These are phyloP conservation scores for Meghimatium bilineatum DNA, from an alignment of 2,888 invertebrate species.

Conservation along the genomic window DNA sequence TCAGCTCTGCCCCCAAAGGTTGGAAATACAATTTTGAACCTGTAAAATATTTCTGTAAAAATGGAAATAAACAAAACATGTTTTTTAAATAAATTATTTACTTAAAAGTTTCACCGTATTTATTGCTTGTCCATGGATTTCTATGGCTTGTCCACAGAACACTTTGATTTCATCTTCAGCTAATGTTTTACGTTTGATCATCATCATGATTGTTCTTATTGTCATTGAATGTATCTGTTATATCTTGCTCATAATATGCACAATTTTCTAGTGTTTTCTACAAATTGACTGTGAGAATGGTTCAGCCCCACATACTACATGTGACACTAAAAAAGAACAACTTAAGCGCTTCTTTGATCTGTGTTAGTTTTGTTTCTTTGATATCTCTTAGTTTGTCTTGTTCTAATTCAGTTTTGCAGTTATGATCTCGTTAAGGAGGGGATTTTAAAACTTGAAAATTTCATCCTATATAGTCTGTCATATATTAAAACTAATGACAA, in stretches of 20 bases:
- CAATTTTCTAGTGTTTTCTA: background rate
- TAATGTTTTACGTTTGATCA: background rate
- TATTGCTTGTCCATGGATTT: background rate
- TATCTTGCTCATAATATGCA: conserved; percentile 14
- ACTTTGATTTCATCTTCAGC: too few relatives aligned
- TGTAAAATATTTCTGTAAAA: background rate
- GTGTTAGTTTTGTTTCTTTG: too few relatives aligned
- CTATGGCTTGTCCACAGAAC: too few relatives aligned
- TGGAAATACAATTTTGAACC: too few relatives aligned
- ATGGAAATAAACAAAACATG: background rate
- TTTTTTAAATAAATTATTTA: background rate
- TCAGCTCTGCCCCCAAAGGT: too few relatives aligned
- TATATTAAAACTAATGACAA: too few relatives aligned
- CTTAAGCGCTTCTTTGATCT: too few relatives aligned
- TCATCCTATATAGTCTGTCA: too few relatives aligned
- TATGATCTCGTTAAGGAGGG: too few relatives aligned
- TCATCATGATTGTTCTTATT: background rate
- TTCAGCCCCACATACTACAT: background rate
- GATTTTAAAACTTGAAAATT: too few relatives aligned
- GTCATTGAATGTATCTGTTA: background rate
- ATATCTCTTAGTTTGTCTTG: too few relatives aligned
- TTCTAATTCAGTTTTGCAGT: too few relatives aligned
- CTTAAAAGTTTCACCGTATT: background rate
- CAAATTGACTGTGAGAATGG: background rate
- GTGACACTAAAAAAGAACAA: background rate